phyloP scores from a whole-genome alignment of 2,113 vertebrate genomes.

The Laterallus jamaicensis region DNA sequence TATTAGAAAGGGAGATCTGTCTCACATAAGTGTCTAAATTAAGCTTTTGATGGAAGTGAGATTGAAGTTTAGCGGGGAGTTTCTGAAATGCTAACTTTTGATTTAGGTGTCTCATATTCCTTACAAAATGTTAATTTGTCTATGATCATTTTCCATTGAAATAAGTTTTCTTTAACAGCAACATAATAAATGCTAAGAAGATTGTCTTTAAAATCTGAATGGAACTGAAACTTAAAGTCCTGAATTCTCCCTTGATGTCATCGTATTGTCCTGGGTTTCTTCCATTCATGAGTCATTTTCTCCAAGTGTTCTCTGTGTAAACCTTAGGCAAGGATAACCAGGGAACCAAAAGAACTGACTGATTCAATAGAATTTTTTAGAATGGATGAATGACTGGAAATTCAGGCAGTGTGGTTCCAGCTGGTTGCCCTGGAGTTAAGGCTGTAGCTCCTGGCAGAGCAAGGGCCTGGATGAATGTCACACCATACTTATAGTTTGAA shows the following conservation, averaged over 20 bases:
- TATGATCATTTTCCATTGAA: neutral
- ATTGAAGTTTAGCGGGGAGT: neutral
- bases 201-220: neutral
- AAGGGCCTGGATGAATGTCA: neutral
- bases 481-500: neutral
- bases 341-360: neutral
- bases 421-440: neutral
- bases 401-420: neutral
- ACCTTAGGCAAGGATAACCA: neutral
- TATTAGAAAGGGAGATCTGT: neutral
- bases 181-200: neutral
- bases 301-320: neutral
- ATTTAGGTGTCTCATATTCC: neutral
- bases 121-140: neutral
- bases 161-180: neutral
- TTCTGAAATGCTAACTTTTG: neutral
- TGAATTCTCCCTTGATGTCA: neutral
- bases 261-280: neutral
- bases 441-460: neutral
- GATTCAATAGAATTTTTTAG: neutral
- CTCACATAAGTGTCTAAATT: neutral
- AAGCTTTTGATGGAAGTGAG: neutral
- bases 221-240: neutral
- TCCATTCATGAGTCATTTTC: neutral
- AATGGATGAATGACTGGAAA: neutral